Evolutionary conservation across 2,113 vertebrate genomes (phyloP), one percentile per base, ranked within the genome.

Genomic region (Myrmophylax atrothorax): DNA sequence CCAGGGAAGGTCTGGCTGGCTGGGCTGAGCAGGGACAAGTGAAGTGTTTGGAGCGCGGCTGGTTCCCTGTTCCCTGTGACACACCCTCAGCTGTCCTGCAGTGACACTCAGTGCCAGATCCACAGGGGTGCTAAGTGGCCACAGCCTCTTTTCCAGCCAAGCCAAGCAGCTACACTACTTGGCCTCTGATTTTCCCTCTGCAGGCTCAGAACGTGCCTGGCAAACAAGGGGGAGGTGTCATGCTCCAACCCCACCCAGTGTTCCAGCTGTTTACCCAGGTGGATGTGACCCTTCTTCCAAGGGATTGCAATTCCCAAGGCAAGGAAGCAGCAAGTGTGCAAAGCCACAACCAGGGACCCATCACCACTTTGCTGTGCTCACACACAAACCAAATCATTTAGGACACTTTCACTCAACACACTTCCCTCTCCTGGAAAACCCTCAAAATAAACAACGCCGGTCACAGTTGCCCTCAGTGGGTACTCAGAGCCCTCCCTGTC

Each of bases 21-120:
- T 73, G 25, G 59, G 55, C 37, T 7, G 37, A 29, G 13, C 4
- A 37, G 7, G 37, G 17, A 38, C 53, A 24, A 25, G 49, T 0
- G 13, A 19, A 0, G 40, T 14, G 49, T 37, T 18, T 10, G 44
- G 12, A 28, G 40, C n/a, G 12, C 0, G 0, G 47, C 40, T 6
- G 0, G 17, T 22, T 5, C 20, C 28, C 69, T 33, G 56, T 6
- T 44, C 55, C 70, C 26, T 47, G 44, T 5, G 62, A 37, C 12
- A 14, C 35, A 4, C 53, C 46, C 73, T 52, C 4, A 1, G 19
- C 9, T 2, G 9, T 42, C 38, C 70, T 14, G 24, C 62, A n/a
- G 88, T 1, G 0, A 42, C 40, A 1, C 52, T 26, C 2, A 1
- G 10, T 25, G 77, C 44, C 77, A 84, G 91, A 55, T 3, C 77